Base-by-base conservation (phyloP, 2,888 invertebrate species). In the Aleiodes alternator region DNA sequence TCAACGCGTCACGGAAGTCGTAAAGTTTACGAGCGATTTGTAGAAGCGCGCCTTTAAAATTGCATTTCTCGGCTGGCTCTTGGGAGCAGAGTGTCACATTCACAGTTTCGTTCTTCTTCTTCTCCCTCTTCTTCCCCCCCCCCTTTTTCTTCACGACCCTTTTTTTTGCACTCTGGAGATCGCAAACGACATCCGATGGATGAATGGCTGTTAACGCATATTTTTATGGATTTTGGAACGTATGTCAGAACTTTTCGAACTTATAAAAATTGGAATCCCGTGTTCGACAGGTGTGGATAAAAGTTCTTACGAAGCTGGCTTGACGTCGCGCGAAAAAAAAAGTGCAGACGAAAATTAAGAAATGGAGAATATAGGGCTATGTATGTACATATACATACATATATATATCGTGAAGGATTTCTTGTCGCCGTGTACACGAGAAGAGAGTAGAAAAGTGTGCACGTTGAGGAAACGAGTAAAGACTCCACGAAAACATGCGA, bases 21-120 rank as follows among this genome's bases (percentile, higher is more conserved):
- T 82, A 69, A 82, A 80, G 77, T 82, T 82, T 80, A 82, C 79
- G 81, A 82, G 76, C 78, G 79, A 77, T 77, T 76, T 75, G 71
- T 72, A 69, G 75, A 76, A 77, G 74, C 76, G 61, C 57, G 68
- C 72, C 72, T 79, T 77, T 77, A 69, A 79, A 80, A 80, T 80
- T 79, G 77, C 78, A 73, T 79, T 78, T 76, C 51, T 34, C 56
- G 59, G 70, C 76, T 71, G 68, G 75, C 77, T 71, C 53, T 61
- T 57, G 55, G 57, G 31, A 76, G 51, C 31, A 16, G 31, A 43
- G 64, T 53, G 64, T 61, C 43, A 50, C 61, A 34, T 66, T 66
- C 31, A 43, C 64, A 16, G 48, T 16, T 55, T 53, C 38, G 34
- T 64, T 53, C n/a, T 29, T 57, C 16, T 55, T 55, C 34, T 61